A percentile compares a stretch with the other conserved stretches of the same genome.
Evolutionary conservation across 2,113 vertebrate genomes (phyloP).

Genomic region (Solenodon paradoxus): DNA sequence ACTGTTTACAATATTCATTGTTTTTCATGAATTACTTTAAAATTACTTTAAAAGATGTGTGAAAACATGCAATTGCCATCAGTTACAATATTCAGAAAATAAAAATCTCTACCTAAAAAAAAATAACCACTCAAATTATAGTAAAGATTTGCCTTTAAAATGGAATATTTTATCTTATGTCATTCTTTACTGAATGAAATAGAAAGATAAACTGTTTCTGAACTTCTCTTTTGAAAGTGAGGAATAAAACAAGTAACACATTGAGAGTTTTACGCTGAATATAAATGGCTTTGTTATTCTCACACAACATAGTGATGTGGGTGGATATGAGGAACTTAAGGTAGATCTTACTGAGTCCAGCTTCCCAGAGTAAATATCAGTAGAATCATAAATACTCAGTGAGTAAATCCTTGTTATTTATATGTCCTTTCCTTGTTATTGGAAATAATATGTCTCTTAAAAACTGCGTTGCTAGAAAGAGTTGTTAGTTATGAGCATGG

Average conservation of each 20-base stretch:
- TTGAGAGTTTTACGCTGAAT: not conserved
- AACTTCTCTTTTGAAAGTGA: not conserved
- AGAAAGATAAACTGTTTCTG: not conserved
- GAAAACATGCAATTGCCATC: not conserved
- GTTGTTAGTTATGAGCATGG: not conserved
- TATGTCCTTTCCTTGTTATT: not conserved
- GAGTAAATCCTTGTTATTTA: not conserved
- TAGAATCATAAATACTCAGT: not conserved
- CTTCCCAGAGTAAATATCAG: not conserved
- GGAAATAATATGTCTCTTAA: not conserved
- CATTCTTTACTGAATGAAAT: slow-evolving; percentile 11
- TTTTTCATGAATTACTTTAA: slow-evolving; percentile 1
- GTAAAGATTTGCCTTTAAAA: slow-evolving; percentile 20
- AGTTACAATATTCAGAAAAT: not conserved
- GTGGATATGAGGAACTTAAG: not conserved
- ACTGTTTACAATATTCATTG: not conserved
- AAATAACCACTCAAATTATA: not conserved
- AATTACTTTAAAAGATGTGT: not conserved
- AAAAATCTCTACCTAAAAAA: not conserved
- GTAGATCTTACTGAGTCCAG: not conserved
- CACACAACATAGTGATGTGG: not conserved
- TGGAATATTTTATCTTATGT: not conserved
- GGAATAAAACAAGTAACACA: not conserved
- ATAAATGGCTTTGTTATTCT: not conserved
- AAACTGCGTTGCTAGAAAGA: not conserved